These are phyloP conservation scores for Geotrypetes seraphini DNA, from an alignment of 2,797 vertebrate species.

Conservation along the genomic window DNA sequence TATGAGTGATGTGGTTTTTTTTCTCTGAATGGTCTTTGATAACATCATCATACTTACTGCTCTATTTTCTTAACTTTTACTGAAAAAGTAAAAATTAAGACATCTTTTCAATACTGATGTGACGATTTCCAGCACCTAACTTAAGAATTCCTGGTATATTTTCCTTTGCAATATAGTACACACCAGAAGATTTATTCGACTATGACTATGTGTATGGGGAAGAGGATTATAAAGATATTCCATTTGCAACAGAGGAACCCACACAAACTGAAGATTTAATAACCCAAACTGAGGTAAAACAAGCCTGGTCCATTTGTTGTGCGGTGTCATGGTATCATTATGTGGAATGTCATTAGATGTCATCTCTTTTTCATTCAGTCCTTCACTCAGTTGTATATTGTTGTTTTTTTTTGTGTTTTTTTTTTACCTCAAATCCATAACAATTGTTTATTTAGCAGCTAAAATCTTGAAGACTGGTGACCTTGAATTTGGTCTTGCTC, in stretches of 20 bases:
- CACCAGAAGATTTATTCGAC: slow-evolving; percentile 78
- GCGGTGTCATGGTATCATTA: slow-evolving; percentile 38
- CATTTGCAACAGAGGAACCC: slow-evolving; percentile 59
- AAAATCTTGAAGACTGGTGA: slow-evolving; percentile 2
- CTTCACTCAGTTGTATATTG: slow-evolving; percentile 17
- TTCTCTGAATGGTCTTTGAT: not conserved
- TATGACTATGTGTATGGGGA: slow-evolving; percentile 95
- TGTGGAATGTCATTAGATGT: slow-evolving; percentile 27
- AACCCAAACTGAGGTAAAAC: slow-evolving; percentile 85
- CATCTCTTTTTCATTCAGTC: slow-evolving; percentile 5
- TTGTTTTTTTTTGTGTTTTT: too few species aligned
- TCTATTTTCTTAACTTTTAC: slow-evolving; percentile 31
- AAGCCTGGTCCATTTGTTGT: slow-evolving; percentile 31
- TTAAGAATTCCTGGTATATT: slow-evolving; percentile 44
- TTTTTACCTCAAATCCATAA: slow-evolving; percentile 12
- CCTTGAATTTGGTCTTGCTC: slow-evolving; percentile 10
- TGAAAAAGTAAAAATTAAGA: slow-evolving; percentile 32
- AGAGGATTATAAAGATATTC: slow-evolving; percentile 69
- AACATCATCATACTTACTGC: not conserved
- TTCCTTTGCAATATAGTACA: slow-evolving; percentile 71
- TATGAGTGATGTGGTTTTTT: not conserved
- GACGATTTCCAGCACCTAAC: slow-evolving; percentile 55
- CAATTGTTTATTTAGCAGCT: slow-evolving; percentile 29
- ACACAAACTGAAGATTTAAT: slow-evolving; percentile 68
- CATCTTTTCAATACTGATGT: slow-evolving; percentile 20